Conservation (phyloP, 1,140 invertebrate species). For the Coptotermes formosanus region DNA sequence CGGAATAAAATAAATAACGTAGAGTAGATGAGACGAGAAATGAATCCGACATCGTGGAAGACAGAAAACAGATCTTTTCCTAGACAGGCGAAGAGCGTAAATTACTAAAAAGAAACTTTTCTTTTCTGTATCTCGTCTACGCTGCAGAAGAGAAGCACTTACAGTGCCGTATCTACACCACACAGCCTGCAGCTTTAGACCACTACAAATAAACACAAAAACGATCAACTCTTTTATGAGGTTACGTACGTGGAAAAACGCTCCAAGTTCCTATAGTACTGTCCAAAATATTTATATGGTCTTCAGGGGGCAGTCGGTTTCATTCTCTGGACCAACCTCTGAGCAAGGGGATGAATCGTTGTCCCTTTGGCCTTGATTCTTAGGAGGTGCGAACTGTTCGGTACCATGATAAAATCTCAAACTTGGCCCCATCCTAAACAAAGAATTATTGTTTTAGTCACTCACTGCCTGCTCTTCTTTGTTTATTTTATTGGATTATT, state of each 20-base stretch:
- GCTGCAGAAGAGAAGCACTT: background rate
- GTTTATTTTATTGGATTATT: too few species aligned
- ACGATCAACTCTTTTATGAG: background rate
- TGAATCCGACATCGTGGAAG: background rate
- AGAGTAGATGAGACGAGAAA: background rate
- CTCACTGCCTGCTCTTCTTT: too few species aligned
- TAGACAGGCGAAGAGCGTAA: background rate
- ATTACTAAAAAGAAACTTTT: background rate
- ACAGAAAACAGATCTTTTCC: conserved; percentile 14
- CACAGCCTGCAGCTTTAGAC: background rate
- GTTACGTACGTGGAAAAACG: background rate
- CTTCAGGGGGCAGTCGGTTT: background rate
- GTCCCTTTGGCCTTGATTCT: too few species aligned
- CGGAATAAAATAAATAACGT: background rate
- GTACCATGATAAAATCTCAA: too few species aligned
- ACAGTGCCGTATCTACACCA: background rate
- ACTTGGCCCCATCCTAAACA: too few species aligned
- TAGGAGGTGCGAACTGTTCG: too few species aligned
- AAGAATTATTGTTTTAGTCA: too few species aligned
- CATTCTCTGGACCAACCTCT: too few species aligned
- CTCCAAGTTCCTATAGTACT: background rate
- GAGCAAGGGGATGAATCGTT: too few species aligned
- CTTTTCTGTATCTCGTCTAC: background rate
- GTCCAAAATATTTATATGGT: background rate
- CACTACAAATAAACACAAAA: conserved; percentile 14